phyloP scores from a whole-genome alignment of 2,113 vertebrate genomes.

The Synchiropus splendidus region DNA sequence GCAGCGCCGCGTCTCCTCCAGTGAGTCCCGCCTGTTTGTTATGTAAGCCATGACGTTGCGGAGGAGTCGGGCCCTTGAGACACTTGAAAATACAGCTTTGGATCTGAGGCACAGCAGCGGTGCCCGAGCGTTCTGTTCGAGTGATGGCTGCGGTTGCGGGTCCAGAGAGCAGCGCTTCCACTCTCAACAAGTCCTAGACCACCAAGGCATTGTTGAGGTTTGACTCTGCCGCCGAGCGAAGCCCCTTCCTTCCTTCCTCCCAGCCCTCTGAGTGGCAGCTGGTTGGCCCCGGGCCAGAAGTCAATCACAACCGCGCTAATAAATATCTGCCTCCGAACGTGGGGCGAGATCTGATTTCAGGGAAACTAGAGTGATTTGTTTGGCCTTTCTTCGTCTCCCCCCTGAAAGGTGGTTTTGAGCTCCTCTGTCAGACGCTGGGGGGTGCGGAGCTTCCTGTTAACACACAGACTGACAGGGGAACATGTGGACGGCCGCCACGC shows the following conservation, averaged over 20 bases:
- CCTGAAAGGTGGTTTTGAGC: not conserved
- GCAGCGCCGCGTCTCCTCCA: no score
- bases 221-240: slow-evolving; percentile 10
- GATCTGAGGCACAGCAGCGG: no score
- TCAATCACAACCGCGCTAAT: slow-evolving; percentile 32
- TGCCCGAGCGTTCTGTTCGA: no score
- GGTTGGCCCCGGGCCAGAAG: slow-evolving; percentile 29
- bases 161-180: no score
- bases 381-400: no score
- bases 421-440: no score
- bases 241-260: no score
- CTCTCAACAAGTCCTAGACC: slow-evolving; percentile 26
- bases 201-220: slow-evolving; percentile 34
- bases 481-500: no score
- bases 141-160: no score
- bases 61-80: not conserved
- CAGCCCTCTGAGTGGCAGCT: slow-evolving; percentile 14
- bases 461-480: no score
- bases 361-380: slow-evolving; percentile 36
- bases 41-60: slow-evolving; percentile 37
- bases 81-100: not conserved
- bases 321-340: slow-evolving; percentile 19
- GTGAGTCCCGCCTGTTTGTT: slow-evolving; percentile 33
- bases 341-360: slow-evolving; percentile 24
- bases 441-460: no score